Evolutionary conservation across 2,113 vertebrate species (phyloP).

Genomic region (Pionites leucogaster): DNA sequence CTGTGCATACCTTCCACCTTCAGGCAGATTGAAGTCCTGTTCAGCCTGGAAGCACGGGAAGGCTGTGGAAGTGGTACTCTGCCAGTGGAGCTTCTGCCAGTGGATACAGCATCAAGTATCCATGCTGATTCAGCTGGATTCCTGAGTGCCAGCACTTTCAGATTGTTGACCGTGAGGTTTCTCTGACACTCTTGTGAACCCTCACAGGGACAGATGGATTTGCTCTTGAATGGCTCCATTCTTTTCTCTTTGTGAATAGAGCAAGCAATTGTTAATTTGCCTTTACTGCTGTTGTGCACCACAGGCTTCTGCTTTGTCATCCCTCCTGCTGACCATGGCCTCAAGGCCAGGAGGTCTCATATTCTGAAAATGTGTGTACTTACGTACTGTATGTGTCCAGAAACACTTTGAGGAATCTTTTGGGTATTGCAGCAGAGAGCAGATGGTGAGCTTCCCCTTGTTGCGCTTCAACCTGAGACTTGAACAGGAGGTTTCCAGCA

Average conservation of each 20-base stretch:
- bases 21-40: background rate
- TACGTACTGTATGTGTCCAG: slow-evolving; percentile 8
- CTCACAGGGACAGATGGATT: slow-evolving; percentile 43
- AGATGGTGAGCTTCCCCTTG: background rate
- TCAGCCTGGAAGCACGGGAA: background rate
- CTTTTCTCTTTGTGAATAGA: slow-evolving; percentile 43
- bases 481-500: background rate
- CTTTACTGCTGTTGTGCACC: slow-evolving; percentile 30
- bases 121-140: background rate
- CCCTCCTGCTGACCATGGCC: slow-evolving; percentile 32
- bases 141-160: slow-evolving; percentile 9
- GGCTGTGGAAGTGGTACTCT: background rate
- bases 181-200: slow-evolving; percentile 48
- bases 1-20: background rate
- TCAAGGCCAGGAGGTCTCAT: slow-evolving; percentile 21
- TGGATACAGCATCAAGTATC: background rate
- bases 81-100: background rate
- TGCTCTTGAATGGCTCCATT: slow-evolving; percentile 56
- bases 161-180: slow-evolving; percentile 44
- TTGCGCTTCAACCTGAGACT: background rate
- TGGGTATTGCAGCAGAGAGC: rapidly evolving
- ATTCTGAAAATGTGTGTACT: background rate
- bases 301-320: slow-evolving; percentile 41
- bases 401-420: background rate
- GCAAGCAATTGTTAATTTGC: slow-evolving; percentile 21